Percentiles rank a stretch among this genome's conserved stretches.
These are phyloP conservation scores for Phodopus roborovskii DNA, from an alignment of 2,113 vertebrate genomes.

Conservation along the genomic window DNA sequence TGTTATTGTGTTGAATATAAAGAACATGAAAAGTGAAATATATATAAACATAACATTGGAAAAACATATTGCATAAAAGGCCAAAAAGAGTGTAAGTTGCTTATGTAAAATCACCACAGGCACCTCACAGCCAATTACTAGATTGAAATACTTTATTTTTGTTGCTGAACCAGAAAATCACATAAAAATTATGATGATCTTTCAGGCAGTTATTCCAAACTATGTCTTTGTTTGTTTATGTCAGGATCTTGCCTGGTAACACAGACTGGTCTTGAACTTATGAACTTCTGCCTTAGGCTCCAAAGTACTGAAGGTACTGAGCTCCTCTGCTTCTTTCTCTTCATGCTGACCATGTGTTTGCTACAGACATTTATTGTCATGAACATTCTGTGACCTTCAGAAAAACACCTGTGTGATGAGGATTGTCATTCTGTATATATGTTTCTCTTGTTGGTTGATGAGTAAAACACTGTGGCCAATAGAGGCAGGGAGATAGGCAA, in stretches of 20 bases:
- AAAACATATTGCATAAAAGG: neutral
- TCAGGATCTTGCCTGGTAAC: neutral
- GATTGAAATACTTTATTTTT: slow-evolving; percentile 54
- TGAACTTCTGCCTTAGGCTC: neutral
- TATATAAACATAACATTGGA: neutral
- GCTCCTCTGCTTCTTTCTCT: neutral
- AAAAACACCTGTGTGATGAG: neutral
- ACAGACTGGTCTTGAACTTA: too few relatives aligned
- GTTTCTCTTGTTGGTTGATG: too few relatives aligned
- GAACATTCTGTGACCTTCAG: neutral
- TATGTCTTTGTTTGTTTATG: neutral
- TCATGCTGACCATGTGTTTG: neutral
- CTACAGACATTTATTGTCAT: neutral
- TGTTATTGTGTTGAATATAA: neutral
- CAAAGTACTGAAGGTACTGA: neutral
- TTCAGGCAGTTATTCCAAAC: neutral
- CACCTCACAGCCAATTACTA: neutral
- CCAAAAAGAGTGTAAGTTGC: neutral
- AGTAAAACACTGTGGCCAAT: too few relatives aligned
- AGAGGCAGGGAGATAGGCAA: too few relatives aligned
- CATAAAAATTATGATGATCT: neutral
- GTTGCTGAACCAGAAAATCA: neutral
- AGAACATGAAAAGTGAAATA: neutral
- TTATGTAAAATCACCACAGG: neutral
- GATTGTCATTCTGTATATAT: too few relatives aligned